Conservation (phyloP, 2,113 vertebrate genomes). For the Myiozetetes cayanensis region DNA sequence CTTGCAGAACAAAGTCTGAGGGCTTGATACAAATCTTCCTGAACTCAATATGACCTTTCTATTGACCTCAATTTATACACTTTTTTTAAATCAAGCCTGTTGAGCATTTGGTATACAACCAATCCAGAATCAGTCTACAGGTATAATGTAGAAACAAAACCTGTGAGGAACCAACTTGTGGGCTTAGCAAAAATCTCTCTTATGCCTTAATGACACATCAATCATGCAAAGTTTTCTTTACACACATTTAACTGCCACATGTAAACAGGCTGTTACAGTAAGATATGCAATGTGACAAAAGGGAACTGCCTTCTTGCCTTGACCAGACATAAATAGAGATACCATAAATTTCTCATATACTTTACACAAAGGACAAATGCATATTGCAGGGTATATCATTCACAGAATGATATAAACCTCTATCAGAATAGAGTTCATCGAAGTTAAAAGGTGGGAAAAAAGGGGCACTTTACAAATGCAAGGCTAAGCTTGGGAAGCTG, state of each 20-base stretch:
- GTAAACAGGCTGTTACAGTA: neutral
- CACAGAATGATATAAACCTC: accelerated
- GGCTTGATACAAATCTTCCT: neutral
- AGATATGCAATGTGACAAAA: neutral
- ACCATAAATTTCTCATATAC: neutral
- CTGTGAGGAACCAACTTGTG: neutral
- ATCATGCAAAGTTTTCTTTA: neutral
- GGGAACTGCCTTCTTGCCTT: neutral
- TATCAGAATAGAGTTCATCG: neutral
- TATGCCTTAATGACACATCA: neutral
- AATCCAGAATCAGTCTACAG: neutral
- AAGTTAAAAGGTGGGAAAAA: neutral
- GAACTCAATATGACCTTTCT: neutral
- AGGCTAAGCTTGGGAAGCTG: neutral
- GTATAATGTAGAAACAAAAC: neutral
- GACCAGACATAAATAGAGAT: neutral
- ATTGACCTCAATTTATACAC: neutral
- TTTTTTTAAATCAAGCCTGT: neutral
- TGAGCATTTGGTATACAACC: neutral
- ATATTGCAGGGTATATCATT: neutral
- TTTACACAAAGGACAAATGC: neutral
- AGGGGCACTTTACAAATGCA: neutral
- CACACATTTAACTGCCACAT: neutral
- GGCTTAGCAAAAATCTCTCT: neutral
- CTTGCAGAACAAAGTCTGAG: neutral